These are phyloP conservation scores for Epirrhoe tristata DNA, from an alignment of 2,888 invertebrate species.

Conservation along the genomic window DNA sequence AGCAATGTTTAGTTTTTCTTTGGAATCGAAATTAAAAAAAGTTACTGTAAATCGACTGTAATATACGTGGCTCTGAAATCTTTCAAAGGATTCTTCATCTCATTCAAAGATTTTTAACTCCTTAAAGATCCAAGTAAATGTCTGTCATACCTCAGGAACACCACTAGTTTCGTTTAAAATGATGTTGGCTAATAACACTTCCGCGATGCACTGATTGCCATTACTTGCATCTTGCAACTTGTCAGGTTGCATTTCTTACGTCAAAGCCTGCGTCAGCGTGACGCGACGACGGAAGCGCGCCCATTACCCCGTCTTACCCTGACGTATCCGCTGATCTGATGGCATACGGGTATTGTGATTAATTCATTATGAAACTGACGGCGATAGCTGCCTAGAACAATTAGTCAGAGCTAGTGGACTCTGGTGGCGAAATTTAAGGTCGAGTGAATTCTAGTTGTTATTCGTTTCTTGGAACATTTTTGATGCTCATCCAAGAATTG, in stretches of 20 bases:
- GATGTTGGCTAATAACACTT: background rate
- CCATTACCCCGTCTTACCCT: constrained; percentile 68
- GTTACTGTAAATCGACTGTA: too few relatives aligned
- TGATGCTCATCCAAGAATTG: too few relatives aligned
- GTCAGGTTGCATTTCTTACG: constrained; percentile 31
- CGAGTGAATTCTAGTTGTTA: too few relatives aligned
- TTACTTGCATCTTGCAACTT: constrained; percentile 20
- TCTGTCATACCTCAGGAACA: too few relatives aligned
- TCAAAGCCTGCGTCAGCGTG: constrained; percentile 55
- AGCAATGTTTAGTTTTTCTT: too few relatives aligned
- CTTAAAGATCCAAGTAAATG: too few relatives aligned
- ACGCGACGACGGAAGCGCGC: constrained; percentile 63
- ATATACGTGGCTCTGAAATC: too few relatives aligned
- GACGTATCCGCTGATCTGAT: constrained; percentile 62
- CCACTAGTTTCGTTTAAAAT: background rate
- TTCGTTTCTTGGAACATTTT: too few relatives aligned
- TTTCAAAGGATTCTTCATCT: too few relatives aligned
- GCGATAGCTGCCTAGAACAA: background rate
- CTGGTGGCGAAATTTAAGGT: too few relatives aligned
- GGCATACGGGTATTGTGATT: constrained; percentile 1
- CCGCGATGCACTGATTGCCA: constrained; percentile 18
- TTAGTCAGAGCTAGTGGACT: background rate
- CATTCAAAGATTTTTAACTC: too few relatives aligned
- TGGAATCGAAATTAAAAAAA: too few relatives aligned
- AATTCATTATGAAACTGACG: constrained; percentile 1